phyloP scores from a whole-genome alignment of 1,140 invertebrate species.

The Triops longicaudatus region DNA sequence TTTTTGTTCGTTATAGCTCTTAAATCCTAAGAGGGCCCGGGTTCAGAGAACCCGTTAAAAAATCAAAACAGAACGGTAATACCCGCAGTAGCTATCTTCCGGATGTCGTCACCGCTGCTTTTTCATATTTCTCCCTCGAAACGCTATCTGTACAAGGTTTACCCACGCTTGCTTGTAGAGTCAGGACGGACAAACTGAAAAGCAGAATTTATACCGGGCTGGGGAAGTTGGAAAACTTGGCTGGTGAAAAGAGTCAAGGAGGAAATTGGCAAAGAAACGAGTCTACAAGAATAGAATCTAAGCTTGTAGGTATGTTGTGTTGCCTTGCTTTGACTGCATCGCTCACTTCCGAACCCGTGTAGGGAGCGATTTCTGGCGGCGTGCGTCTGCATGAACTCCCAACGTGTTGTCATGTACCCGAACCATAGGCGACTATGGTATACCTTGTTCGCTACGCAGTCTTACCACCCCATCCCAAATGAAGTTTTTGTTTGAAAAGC shows the following conservation, averaged over 20 bases:
- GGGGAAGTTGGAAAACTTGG: background rate
- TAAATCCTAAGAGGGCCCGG: too few relatives aligned
- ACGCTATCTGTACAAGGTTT: too few relatives aligned
- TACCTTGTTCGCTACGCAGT: background rate
- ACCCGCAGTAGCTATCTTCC: too few relatives aligned
- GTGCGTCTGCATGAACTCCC: background rate
- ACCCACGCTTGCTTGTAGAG: background rate
- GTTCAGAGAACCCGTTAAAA: too few relatives aligned
- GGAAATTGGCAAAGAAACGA: background rate
- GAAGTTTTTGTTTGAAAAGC: background rate
- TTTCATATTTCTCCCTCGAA: too few relatives aligned
- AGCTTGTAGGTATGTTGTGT: background rate
- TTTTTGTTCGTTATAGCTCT: too few relatives aligned
- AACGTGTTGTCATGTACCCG: too few relatives aligned
- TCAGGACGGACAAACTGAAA: background rate
- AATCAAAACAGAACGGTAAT: too few relatives aligned
- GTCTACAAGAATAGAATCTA: background rate
- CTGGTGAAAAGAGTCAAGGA: background rate
- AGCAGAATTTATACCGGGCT: background rate
- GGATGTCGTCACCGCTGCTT: too few relatives aligned
- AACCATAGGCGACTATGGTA: background rate
- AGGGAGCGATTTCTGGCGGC: background rate
- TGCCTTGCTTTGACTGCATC: background rate
- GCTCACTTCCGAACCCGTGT: background rate
- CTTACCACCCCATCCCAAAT: background rate